Percentiles rank a stretch among this genome's conserved stretches.
phyloP scores from a whole-genome alignment of 2,888 invertebrate genomes.

The Rotaria macrura region DNA sequence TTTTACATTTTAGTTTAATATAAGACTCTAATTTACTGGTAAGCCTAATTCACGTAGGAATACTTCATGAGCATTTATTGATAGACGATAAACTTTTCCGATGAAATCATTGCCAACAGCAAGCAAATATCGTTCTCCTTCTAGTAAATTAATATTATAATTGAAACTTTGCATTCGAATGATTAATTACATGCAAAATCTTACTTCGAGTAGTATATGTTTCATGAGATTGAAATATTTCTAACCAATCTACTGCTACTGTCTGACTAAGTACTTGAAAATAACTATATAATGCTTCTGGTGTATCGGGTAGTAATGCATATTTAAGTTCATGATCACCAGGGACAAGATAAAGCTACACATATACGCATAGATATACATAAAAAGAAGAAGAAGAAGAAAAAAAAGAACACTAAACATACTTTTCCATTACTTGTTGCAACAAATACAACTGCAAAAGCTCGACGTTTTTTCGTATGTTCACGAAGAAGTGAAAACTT shows the following conservation, averaged over 20 bases:
- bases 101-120: background rate
- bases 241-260: background rate
- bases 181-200: background rate
- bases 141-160: background rate
- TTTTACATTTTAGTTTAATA: too few species aligned
- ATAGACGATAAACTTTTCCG: background rate
- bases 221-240: background rate
- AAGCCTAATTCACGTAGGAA: background rate
- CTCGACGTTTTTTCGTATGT: background rate
- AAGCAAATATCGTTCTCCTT: background rate
- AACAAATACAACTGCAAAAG: slow-evolving; percentile 12
- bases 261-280: background rate
- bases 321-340: slow-evolving; percentile 21
- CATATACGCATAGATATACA: background rate
- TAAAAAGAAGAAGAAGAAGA: too few species aligned
- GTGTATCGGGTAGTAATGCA: background rate
- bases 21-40: background rate
- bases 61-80: background rate
- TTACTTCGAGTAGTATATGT: slow-evolving; percentile 13
- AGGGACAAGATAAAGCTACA: background rate
- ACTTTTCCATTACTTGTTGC: background rate
- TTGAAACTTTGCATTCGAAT: background rate
- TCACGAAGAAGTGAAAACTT: background rate
- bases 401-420: background rate
- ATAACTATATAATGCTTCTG: background rate